Evolutionary conservation across 2,113 vertebrate genomes (phyloP), one percentile per base, ranked within the genome.

Genomic region (Meles meles): DNA sequence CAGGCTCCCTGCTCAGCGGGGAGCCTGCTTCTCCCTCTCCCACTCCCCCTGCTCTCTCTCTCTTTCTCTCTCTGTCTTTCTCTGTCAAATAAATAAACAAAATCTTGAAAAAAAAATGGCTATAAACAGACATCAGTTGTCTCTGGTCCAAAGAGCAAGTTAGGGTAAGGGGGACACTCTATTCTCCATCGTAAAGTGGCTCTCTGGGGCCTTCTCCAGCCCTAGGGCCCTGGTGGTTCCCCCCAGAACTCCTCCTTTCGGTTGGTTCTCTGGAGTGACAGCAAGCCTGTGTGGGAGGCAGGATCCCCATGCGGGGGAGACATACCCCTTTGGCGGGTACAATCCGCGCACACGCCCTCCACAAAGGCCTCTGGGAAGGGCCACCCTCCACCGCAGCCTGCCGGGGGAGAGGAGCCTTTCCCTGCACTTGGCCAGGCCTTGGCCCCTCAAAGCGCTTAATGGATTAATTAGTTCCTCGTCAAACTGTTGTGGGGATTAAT

Each of bases 381-480:
- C 34, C 12, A 3, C 39, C 11, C 13, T 57, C 81, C 0, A n/a
- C 2, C 0, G 6, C 59, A 6, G 59, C 29, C 74, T 37, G 34
- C 15, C 0, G 15, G 72, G 82, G 27, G 27, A 49, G 29, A 2
- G 67, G 29, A 44, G 31, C 77, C 37, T 94, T 65, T 44, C 34
- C 14, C 13, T 27, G 87, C 34, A 42, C 83, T 94, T 79, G 89
- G 84, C 74, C 52, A 74, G 59, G 69, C 65, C 21, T 77, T 6
- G 9, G 86, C 49, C 93, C 63, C 76, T 92, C 76, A 29, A 23
- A 55, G 63, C n/a, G 13, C 89, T 97, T 97, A 98, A 52, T 5
- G 47, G 97, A 98, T 98, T 98, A 97, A 96, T 96, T 97, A 96
- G 96, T 95, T 97, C 93, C 97, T 94, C 34, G 0, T 96, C 96